These are phyloP conservation scores for Lepus oiostolus DNA, from an alignment of 2,797 vertebrate genomes.

Conservation along the genomic window DNA sequence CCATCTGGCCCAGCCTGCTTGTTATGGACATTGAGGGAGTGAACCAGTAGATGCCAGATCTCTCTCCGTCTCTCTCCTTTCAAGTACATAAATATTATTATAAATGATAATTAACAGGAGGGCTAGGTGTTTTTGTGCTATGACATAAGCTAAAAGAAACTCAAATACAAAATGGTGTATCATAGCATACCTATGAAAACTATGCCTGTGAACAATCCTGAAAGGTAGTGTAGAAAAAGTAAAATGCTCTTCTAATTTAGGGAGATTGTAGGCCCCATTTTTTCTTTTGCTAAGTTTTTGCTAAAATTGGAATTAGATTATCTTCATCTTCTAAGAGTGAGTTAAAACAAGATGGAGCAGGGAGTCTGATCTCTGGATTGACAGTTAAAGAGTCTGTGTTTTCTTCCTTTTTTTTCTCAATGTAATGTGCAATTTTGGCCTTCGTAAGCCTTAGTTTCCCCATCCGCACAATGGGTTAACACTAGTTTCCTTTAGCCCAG, in stretches of 20 bases:
- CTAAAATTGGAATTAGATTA: background rate
- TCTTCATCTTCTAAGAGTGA: slow-evolving; percentile 45
- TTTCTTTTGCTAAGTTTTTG: slow-evolving; percentile 17
- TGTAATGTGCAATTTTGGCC: background rate
- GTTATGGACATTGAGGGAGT: no score
- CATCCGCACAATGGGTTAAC: slow-evolving; percentile 40
- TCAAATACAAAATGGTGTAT: background rate
- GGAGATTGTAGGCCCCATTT: background rate
- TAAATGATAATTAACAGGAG: background rate
- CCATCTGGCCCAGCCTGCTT: no score
- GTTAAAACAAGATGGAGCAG: slow-evolving; percentile 24
- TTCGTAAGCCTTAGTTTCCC: slow-evolving; percentile 51
- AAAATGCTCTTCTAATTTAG: slow-evolving; percentile 28
- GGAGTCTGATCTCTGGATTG: background rate
- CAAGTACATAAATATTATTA: no score
- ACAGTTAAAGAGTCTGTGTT: background rate
- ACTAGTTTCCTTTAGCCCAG: background rate
- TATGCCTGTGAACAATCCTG: background rate
- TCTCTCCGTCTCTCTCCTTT: no score
- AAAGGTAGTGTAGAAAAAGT: slow-evolving; percentile 31
- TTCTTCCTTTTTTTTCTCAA: background rate
- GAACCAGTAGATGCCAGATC: no score
- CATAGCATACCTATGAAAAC: background rate
- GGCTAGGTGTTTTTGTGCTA: background rate
- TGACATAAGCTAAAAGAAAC: background rate